These are phyloP conservation scores for Dioctria linearis DNA, from an alignment of 2,888 invertebrate species.

Conservation along the genomic window DNA sequence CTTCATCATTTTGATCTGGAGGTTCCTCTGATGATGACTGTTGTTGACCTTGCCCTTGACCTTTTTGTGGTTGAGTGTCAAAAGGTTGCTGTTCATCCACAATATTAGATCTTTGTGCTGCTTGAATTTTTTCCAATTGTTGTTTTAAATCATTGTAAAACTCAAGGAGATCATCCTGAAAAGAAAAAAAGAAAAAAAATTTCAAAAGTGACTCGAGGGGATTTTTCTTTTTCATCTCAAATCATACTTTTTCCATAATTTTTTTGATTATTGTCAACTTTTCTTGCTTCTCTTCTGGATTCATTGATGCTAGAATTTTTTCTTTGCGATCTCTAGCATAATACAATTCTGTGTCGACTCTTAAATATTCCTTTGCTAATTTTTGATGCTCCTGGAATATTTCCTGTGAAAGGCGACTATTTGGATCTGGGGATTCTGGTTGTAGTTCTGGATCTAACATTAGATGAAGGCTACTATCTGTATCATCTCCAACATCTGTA, in stretches of 20 bases:
- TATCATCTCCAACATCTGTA: slow-evolving; percentile 62
- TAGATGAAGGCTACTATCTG: slow-evolving; percentile 76
- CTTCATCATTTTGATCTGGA: slow-evolving; percentile 64
- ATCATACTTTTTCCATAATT: slow-evolving; percentile 67
- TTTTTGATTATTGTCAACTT: slow-evolving; percentile 68
- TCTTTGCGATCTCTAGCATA: slow-evolving; percentile 85
- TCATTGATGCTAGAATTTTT: slow-evolving; percentile 76
- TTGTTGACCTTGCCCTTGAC: not conserved
- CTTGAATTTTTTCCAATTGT: slow-evolving; percentile 65
- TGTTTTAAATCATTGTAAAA: slow-evolving; percentile 68
- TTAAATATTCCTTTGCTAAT: slow-evolving; percentile 89
- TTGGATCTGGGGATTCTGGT: slow-evolving; percentile 87
- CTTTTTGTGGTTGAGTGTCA: slow-evolving; percentile 48
- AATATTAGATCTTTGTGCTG: slow-evolving; percentile 58
- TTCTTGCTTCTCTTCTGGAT: slow-evolving; percentile 66
- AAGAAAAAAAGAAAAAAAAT: not conserved
- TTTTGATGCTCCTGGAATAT: slow-evolving; percentile 92
- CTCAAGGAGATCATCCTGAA: slow-evolving; percentile 66
- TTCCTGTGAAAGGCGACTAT: slow-evolving; percentile 83
- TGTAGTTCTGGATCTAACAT: slow-evolving; percentile 86
- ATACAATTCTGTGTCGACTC: slow-evolving; percentile 89
- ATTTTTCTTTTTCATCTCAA: not conserved
- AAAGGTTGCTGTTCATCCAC: slow-evolving; percentile 1
- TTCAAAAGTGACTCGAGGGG: not conserved
- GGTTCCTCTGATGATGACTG: slow-evolving; percentile 41